Evolutionary conservation across 2,113 vertebrate genomes (phyloP).

Genomic region (Plecturocebus donacophilus): DNA sequence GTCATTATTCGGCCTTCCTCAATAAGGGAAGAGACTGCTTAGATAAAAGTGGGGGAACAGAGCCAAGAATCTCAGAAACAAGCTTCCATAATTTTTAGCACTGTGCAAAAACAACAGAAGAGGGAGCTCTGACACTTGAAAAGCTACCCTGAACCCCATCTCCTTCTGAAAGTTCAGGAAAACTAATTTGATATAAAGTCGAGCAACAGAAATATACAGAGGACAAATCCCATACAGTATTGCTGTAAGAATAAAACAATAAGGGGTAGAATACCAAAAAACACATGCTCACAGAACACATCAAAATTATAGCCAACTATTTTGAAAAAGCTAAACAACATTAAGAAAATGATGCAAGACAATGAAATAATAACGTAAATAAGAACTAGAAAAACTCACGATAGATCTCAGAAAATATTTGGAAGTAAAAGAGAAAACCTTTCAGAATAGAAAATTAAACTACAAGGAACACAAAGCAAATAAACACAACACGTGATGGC

Average conservation of each 20-base stretch:
- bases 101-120: conserved; percentile 71
- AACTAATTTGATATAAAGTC: conserved; percentile 43
- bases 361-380: not conserved
- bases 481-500: not conserved
- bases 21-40: conserved; percentile 19
- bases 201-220: not conserved
- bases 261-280: not conserved
- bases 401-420: conserved; percentile 8
- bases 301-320: not conserved
- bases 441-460: conserved; percentile 2
- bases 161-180: conserved; percentile 40
- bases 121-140: conserved; percentile 74
- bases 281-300: not conserved
- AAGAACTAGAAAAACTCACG: not conserved
- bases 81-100: conserved; percentile 44
- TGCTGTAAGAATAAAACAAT: conserved; percentile 25
- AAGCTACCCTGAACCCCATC: conserved; percentile 30
- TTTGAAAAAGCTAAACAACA: not conserved
- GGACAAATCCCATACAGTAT: not conserved
- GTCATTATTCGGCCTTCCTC: not conserved
- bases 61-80: conserved; percentile 1
- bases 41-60: not conserved
- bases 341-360: conserved; percentile 16
- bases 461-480: conserved; percentile 16
- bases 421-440: not conserved